These are phyloP conservation scores for Apotomis capreana DNA, from an alignment of 2,888 invertebrate species.

Conservation along the genomic window DNA sequence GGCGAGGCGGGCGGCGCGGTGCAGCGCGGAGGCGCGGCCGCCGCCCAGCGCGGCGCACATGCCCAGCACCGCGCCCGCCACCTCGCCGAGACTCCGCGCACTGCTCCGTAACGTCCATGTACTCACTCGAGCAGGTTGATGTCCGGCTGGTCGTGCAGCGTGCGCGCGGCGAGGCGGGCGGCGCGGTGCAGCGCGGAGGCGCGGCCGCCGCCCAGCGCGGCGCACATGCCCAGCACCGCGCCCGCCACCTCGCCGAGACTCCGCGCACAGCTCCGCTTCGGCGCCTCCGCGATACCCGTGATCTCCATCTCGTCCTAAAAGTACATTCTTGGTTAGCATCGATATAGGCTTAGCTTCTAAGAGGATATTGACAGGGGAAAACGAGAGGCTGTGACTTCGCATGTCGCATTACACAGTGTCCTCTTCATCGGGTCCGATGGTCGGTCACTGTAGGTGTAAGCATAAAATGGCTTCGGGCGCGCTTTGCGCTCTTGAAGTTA, in stretches of 20 bases:
- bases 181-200: constrained; percentile 88
- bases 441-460: too few species aligned
- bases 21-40: constrained; percentile 77
- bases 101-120: constrained; percentile 48
- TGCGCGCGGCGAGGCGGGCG: constrained; percentile 58
- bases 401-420: too few species aligned
- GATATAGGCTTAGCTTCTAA: too few species aligned
- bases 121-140: constrained; percentile 87
- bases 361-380: too few species aligned
- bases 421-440: too few species aligned
- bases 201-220: constrained; percentile 74
- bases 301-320: constrained; percentile 96
- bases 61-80: constrained; percentile 87
- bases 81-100: constrained; percentile 87
- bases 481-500: too few species aligned
- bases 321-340: neutral
- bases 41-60: constrained; percentile 73
- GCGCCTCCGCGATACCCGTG: constrained; percentile 91
- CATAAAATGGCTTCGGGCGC: too few species aligned
- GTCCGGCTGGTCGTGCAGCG: constrained; percentile 67
- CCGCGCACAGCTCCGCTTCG: constrained; percentile 77
- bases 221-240: constrained; percentile 79
- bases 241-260: constrained; percentile 91
- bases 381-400: too few species aligned
- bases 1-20: constrained; percentile 85